Base-by-base conservation (phyloP, 2,113 vertebrate species). In the Gadus chalcogrammus region DNA sequence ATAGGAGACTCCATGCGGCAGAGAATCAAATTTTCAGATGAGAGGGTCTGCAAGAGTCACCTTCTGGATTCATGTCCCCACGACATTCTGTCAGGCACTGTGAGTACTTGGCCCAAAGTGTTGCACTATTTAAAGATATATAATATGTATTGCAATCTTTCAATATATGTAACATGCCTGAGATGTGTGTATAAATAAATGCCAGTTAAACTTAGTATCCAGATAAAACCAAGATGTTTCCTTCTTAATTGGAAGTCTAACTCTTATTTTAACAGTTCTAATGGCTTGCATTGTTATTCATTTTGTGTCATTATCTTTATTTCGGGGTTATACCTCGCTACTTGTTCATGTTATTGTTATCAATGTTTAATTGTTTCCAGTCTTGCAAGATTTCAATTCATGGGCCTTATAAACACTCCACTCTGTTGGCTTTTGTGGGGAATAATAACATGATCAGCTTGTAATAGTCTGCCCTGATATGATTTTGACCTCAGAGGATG, bases 31-130 rank as follows among this genome's bases (percentile, higher is more conserved):
- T 99, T 99, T 88, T 93, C 94, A 66, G 97, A 99, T 84, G 97
- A 99, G 73, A 91, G 95, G 87, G 97, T 99, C 62, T 99, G 97
- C 90, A 99, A 99, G 93, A 99, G 97, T 88, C 97, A 99, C 73
- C 95, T 99, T 69, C 92, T 99, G 87, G 96, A 98, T 89, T 99
- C 96, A 77, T 99, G 97, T 83, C 97, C 97, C 73, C 96, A 99
- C 48, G 97, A 99, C 84, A 98, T 99, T 70, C 93, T 99, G 73
- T 97, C 96, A 79, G 97, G 97, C 92, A 99, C 97, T 55, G 97
- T 99, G 90, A 74, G 96, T 95, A 79, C 70, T 15, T 22, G 18
- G 0, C 17, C 20, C 18, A 5, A 58, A 20, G 61, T 13, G 11
- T 24, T 62, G 42, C 12, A 48, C 9, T 48, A 48, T 48, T 13